Base-by-base conservation (phyloP, 2,888 invertebrate species). In the Lasioglossum villosulum region DNA sequence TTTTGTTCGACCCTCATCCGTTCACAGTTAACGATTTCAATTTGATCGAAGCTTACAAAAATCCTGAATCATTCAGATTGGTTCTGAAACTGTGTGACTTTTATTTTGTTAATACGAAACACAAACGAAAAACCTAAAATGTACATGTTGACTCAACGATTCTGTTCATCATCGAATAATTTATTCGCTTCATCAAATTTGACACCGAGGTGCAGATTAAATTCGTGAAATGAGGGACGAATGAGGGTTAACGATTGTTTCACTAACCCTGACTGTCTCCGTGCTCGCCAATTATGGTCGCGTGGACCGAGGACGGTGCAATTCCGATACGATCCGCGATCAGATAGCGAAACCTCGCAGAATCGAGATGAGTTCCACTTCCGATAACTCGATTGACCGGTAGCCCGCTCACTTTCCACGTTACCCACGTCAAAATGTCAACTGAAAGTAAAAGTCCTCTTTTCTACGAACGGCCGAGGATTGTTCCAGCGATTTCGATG, bases 261-360 rank as follows among this genome's bases (percentile, higher is more conserved):
- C 39, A 80, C 84, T 92, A 92, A 96, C 96, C 97, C 93, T 96
- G 96, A 68, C 96, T 96, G 86, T 96, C 96, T 16, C 97, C 97
- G 91, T 97, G 97, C 92, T 97, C 97, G n/a, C 97, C 97, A 86
- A 97, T 96, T 78, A 97, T 96, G 95, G 96, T 96, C 8, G 96
- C 97, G 86, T 97, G 96, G 77, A 96, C 95, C 82, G 96, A 96
- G 59, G 95, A 94, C 1, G 96, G 95, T 4, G 96, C 95, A 59
- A 97, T 95, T 83, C 96, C 95, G 56, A 97, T 93, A 87, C 96
- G 95, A 90, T 96, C 95, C 1, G 96, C 96, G 84, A 97, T 95
- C 78, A 96, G 92, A 90, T 95, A 96, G 19, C 96, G 95, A 93
- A 97, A 96, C 89, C 97, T 95, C 39, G 96, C 96, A 1, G 96